Conservation (phyloP, 2,888 invertebrate species). For the Cyclophora punctaria region DNA sequence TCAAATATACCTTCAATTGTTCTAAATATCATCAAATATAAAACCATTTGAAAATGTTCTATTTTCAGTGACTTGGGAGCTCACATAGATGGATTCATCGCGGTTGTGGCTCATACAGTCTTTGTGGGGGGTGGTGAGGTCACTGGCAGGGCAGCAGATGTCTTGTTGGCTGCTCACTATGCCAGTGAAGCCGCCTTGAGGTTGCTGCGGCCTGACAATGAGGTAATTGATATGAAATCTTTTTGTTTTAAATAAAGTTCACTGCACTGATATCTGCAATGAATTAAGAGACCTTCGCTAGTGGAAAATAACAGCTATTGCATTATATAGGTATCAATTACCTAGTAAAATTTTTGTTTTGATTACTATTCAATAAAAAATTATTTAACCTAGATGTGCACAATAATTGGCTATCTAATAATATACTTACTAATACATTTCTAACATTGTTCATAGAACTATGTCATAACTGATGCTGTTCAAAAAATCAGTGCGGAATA, state of each 20-base stretch:
- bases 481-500: constrained; percentile 94
- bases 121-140: constrained; percentile 88
- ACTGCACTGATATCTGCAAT: too few species aligned
- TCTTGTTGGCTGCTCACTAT: constrained; percentile 94
- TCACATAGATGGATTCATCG: constrained; percentile 98
- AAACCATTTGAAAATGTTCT: constrained; percentile 1
- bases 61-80: constrained; percentile 93
- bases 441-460: constrained; percentile 77
- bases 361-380: not conserved
- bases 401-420: too few species aligned
- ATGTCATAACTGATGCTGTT: constrained; percentile 92
- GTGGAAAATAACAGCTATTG: too few species aligned
- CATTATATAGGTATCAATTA: too few species aligned
- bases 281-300: too few species aligned
- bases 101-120: constrained; percentile 97
- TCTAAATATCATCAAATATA: too few species aligned
- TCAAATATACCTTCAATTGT: too few species aligned
- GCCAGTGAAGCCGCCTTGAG: constrained; percentile 97
- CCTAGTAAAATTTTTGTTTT: too few species aligned
- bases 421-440: constrained; percentile 1
- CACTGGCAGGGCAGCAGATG: constrained; percentile 94
- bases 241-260: too few species aligned
- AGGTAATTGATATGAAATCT: constrained; percentile 66
- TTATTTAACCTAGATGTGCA: not conserved
- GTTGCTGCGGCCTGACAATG: constrained; percentile 92